Percentiles rank a stretch among this genome's conserved stretches.
Evolutionary conservation across 2,888 invertebrate species (phyloP).

Genomic region (Drosophila kanekoi): DNA sequence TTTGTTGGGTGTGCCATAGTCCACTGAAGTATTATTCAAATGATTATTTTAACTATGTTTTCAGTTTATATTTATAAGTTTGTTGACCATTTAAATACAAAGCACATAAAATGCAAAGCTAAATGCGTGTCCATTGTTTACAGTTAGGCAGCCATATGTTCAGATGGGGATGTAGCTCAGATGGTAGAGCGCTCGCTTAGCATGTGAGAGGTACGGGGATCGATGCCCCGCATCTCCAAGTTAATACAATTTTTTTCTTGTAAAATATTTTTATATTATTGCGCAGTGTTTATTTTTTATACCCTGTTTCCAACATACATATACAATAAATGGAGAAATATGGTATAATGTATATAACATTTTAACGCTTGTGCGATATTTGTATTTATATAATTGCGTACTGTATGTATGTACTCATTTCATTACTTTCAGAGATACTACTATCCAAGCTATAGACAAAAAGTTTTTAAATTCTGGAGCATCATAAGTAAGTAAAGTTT

Average conservation of each 20-base stretch:
- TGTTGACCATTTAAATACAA: conserved; percentile 47
- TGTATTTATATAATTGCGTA: too few relatives aligned
- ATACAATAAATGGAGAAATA: too few relatives aligned
- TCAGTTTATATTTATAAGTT: conserved; percentile 40
- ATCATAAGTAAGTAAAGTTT: too few relatives aligned
- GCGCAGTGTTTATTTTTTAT: too few relatives aligned
- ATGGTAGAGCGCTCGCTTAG: conserved; percentile 86
- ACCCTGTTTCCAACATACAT: too few relatives aligned
- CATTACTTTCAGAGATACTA: too few relatives aligned
- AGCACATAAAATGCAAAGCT: not conserved
- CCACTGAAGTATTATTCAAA: conserved; percentile 53
- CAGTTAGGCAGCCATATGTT: accelerated
- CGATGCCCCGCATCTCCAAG: conserved; percentile 85
- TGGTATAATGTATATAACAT: too few relatives aligned
- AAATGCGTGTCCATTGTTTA: not conserved
- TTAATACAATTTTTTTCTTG: not conserved
- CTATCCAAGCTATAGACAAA: too few relatives aligned
- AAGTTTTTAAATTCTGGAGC: too few relatives aligned
- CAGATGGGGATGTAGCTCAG: conserved; percentile 85
- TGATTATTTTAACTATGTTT: conserved; percentile 35
- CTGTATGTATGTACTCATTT: too few relatives aligned
- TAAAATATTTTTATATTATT: not conserved
- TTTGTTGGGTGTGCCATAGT: not conserved
- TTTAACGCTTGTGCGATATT: too few relatives aligned
- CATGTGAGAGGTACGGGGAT: conserved; percentile 86